Evolutionary conservation across 2,797 vertebrate species (phyloP), one percentile per base, ranked within the genome.

Genomic region (Erethizon dorsatum): DNA sequence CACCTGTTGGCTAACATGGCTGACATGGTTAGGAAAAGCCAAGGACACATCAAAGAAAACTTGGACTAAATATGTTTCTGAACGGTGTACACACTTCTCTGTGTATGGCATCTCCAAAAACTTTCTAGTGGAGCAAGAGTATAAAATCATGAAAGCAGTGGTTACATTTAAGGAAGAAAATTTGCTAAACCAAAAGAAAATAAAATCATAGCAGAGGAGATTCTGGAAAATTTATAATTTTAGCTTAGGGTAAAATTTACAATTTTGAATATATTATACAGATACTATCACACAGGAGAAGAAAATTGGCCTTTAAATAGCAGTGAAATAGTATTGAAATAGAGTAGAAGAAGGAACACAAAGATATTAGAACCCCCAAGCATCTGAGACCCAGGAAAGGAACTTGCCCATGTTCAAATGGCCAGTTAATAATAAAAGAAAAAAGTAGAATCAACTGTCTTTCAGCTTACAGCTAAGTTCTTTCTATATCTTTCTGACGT

Each of bases 191-290:
- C 56, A 37, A 83, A 77, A 93, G 22, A 61, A 65, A 87, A n/a
- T 65, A 88, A 54, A 65, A 90, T 77, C 45, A 41, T 37, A 56
- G 78, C 7, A 78, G 18, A 91, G 15, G 6, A 69, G 13, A 94
- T 37, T 85, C 50, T 85, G 13, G 9, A 17, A 84, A 90, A 77
- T 78, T 78, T n/a, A 86, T 91, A 61, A 84, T 52, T 71, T 97
- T 45, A 92, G 12, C 3, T n/a, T 52, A 10, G 11, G 45, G 17
- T 18, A 95, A 96, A 89, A 75, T 63, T 75, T 45, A 47, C 0
- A 89, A 3, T 69, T 57, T 91, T 82, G 17, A 63, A 20, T 78
- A 31, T 45, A 28, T 65, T 88, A 26, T 7, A 93, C 37, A 87
- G 12, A 89, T 79, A 75, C 88, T 77, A 45, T 47, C 86, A 47